These are phyloP conservation scores for Criorhina ranunculi DNA, from an alignment of 2,888 invertebrate genomes.

Conservation along the genomic window DNA sequence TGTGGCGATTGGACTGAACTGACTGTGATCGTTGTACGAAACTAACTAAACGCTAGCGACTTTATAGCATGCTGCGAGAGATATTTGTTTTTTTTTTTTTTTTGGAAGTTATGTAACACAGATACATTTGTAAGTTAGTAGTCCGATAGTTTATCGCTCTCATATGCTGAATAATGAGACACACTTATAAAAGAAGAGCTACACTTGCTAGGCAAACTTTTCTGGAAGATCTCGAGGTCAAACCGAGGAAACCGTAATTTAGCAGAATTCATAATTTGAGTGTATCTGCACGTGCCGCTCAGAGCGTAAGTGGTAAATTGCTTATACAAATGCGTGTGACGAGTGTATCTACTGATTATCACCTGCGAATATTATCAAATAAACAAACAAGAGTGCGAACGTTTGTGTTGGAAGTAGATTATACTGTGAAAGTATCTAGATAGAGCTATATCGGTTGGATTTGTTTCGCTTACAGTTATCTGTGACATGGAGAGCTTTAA, in stretches of 20 bases:
- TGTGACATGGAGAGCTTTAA: no score
- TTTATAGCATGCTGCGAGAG: background rate
- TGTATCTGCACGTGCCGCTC: background rate
- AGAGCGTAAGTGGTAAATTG: no score
- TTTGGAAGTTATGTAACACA: conserved; percentile 1
- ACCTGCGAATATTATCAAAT: background rate
- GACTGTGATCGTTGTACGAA: background rate
- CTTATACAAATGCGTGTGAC: background rate
- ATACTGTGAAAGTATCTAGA: background rate
- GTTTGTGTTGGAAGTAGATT: background rate
- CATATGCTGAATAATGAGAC: background rate
- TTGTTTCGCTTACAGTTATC: no score
- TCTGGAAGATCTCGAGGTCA: background rate
- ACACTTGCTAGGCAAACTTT: conserved; percentile 1
- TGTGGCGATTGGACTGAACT: background rate
- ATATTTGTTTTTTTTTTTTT: background rate
- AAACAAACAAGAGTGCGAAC: background rate
- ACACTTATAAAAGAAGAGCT: background rate
- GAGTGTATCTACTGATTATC: conserved; percentile 1
- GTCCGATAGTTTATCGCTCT: no score
- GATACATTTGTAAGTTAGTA: background rate
- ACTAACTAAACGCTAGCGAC: conserved; percentile 14
- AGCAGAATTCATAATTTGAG: background rate
- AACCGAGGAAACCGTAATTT: background rate
- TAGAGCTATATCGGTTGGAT: background rate